Base-by-base conservation (phyloP, 2,888 invertebrate species). In the Diogma glabrata region DNA sequence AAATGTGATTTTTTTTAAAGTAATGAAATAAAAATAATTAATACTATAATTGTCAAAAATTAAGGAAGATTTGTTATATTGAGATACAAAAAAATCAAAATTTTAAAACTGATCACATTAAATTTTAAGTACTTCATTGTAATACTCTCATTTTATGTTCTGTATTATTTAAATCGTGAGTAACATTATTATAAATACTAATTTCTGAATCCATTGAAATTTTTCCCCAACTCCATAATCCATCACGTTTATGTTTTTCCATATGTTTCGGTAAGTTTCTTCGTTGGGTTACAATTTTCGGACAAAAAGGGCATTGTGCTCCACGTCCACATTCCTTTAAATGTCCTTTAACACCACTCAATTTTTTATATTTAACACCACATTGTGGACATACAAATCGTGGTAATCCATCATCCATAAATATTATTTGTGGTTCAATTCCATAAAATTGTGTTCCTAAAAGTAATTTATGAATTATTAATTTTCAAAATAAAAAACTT, bases 301-400 rank as follows among this genome's bases (percentile, higher is more conserved):
- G 59, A 49, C 62, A 62, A 28, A 60, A 53, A 6, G 60, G 58
- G 49, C 62, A 62, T 50, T 61, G 56, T 6, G 60, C 62, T 10
- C 62, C 61, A 7, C 56, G 45, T 2, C 62, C 62, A 54, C 62
- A 62, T 47, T 62, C 62, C 48, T 60, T 59, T 45, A 61, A 54
- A 52, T 62, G 62, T 23, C 58, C 59, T 26, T 58, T 57, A 14
- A 59, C 52, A 8, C 58, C 60, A 20, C 58, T 56, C 12, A 54
- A 52, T 51, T 60, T 60, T 53, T 62, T 62, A 57, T 61, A 61
- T 53, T 60, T 60, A 7, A 61, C 61, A 50, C 59, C 59, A 49
- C 61, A 62, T 20, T 57, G 56, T 26, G 60, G 57, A 45, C 62
- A 62, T 3, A 61, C 56, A 52, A 56, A 62, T 19, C 61, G 57